Conservation (phyloP, 2,888 invertebrate species). For the Strigamia transsilvanica region DNA sequence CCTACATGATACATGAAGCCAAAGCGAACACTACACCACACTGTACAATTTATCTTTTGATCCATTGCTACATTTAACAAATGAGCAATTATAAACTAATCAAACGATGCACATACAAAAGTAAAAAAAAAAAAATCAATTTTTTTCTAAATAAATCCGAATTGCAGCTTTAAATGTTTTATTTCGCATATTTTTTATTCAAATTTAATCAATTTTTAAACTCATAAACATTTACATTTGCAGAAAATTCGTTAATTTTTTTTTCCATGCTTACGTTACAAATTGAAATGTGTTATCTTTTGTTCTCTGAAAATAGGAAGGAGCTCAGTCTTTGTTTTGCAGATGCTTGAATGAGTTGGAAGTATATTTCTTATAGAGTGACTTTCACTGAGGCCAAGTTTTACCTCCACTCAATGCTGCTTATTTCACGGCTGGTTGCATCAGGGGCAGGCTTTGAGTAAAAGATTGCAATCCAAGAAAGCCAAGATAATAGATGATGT, state of each 20-base stretch:
- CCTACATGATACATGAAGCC: not conserved
- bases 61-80: not conserved
- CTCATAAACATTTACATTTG: not conserved
- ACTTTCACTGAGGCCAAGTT: conserved; percentile 47
- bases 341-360: conserved; percentile 48
- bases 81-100: not conserved
- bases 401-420: conserved; percentile 49
- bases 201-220: not conserved
- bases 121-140: too few species aligned
- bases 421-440: conserved; percentile 49
- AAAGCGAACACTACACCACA: not conserved
- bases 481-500: conserved; percentile 49
- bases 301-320: conserved; percentile 10
- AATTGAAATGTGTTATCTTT: conserved; percentile 32
- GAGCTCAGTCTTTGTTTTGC: conserved; percentile 42
- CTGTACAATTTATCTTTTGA: conserved; percentile 17
- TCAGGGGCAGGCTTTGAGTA: conserved; percentile 49
- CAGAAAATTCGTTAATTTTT: not conserved
- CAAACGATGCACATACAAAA: not conserved
- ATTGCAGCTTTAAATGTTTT: too few species aligned
- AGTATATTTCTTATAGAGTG: conserved; percentile 45
- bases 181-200: not conserved
- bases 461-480: conserved; percentile 49
- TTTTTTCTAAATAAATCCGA: too few species aligned
- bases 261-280: not conserved